phyloP scores from a whole-genome alignment of 2,797 vertebrate species.

The Lepilemur ruficaudatus region DNA sequence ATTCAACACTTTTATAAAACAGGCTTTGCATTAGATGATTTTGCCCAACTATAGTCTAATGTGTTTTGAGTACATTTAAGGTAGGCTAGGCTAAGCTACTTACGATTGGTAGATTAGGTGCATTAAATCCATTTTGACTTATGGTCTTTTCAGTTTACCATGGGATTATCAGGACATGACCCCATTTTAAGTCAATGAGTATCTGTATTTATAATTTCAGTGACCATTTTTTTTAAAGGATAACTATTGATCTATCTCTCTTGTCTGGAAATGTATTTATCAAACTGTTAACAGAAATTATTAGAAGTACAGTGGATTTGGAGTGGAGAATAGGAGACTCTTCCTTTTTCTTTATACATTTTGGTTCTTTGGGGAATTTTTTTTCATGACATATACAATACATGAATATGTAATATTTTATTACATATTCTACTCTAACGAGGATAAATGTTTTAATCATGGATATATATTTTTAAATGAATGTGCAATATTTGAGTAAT shows the following conservation, averaged over 20 bases:
- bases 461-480: neutral
- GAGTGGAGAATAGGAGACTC: neutral
- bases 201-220: neutral
- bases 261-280: neutral
- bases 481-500: neutral
- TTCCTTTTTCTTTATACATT: neutral
- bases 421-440: neutral
- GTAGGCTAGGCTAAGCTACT: neutral
- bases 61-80: neutral
- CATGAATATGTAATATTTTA: neutral
- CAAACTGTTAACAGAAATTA: neutral
- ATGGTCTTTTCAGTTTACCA: neutral
- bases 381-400: neutral
- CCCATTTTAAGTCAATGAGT: neutral
- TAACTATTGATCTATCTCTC: neutral
- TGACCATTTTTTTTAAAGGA: neutral
- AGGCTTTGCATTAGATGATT: neutral
- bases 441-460: slow-evolving; percentile 5
- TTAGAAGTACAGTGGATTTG: neutral
- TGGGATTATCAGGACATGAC: neutral
- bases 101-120: neutral
- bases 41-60: neutral
- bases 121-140: neutral
- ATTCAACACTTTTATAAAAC: neutral
- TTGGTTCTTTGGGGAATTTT: neutral